Percentiles rank a stretch among this genome's conserved stretches.
phyloP scores from a whole-genome alignment of 2,797 vertebrate genomes.

The Linurgus olivaceus region DNA sequence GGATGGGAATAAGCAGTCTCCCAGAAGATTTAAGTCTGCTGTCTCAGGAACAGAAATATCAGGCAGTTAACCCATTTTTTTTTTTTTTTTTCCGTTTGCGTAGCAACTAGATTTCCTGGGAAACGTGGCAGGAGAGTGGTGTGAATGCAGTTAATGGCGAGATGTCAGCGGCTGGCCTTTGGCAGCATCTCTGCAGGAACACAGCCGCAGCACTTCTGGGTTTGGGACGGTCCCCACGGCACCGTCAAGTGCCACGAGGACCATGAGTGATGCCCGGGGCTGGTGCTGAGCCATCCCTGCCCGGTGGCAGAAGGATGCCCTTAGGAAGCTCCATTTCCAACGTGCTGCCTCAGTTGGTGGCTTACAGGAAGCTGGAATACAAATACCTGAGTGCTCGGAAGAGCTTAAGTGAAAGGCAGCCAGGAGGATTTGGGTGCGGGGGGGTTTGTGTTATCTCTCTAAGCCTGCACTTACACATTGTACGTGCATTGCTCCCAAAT shows the following conservation, averaged over 20 bases:
- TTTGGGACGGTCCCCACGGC: not conserved
- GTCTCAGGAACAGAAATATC: slow-evolving; percentile 30
- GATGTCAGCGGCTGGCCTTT: not conserved
- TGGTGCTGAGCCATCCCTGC: not conserved
- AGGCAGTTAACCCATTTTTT: not conserved
- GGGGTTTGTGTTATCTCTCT: not conserved
- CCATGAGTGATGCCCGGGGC: fast-evolving
- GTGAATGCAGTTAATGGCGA: not conserved
- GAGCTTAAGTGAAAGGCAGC: not conserved
- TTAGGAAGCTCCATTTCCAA: fast-evolving
- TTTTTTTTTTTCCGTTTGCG: not conserved
- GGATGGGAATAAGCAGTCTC: not conserved
- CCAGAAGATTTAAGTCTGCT: slow-evolving; percentile 28
- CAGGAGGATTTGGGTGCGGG: slow-evolving; percentile 20
- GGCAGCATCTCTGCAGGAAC: not conserved
- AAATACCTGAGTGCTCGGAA: not conserved
- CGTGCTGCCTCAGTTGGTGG: not conserved
- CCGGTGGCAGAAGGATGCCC: not conserved
- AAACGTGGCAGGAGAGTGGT: not conserved
- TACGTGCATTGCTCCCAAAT: not conserved
- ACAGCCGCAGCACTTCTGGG: fast-evolving
- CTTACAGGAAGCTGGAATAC: not conserved
- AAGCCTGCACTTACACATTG: not conserved
- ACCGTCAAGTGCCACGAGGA: not conserved
- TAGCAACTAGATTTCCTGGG: slow-evolving; percentile 41